Conservation (phyloP, 2,888 invertebrate genomes). For the Tenthredo scrophulariae region DNA sequence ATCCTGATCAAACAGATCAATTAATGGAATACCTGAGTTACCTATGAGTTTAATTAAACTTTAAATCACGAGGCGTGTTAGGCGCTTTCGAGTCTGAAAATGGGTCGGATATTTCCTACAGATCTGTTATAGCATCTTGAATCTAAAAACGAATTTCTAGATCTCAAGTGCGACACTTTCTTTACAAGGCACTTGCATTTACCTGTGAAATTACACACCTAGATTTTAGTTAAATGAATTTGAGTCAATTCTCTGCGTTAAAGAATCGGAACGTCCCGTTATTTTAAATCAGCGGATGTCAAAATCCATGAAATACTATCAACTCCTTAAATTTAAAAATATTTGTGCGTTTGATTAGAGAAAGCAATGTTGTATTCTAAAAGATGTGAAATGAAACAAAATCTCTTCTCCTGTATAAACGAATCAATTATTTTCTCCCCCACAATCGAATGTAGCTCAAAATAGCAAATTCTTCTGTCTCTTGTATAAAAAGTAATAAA, state of each 20-base stretch:
- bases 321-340: background rate
- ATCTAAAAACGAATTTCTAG: background rate
- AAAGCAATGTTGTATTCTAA: background rate
- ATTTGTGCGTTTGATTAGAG: background rate
- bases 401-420: background rate
- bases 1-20: background rate
- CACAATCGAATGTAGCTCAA: background rate
- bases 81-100: background rate
- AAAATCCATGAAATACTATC: background rate
- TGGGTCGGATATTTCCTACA: background rate
- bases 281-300: background rate
- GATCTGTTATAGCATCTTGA: background rate
- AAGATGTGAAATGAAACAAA: background rate
- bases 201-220: background rate
- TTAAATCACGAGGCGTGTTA: background rate
- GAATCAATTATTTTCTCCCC: background rate
- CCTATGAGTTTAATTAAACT: background rate
- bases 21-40: conserved; percentile 22
- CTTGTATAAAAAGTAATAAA: background rate
- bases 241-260: background rate
- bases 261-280: background rate
- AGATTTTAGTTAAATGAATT: background rate
- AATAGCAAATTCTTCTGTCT: background rate
- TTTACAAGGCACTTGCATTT: conserved; percentile 12
- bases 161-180: background rate